A percentile compares a stretch with the other conserved stretches of the same genome.
These are phyloP conservation scores for Proteles cristata DNA, from an alignment of 2,113 vertebrate species.

Conservation along the genomic window DNA sequence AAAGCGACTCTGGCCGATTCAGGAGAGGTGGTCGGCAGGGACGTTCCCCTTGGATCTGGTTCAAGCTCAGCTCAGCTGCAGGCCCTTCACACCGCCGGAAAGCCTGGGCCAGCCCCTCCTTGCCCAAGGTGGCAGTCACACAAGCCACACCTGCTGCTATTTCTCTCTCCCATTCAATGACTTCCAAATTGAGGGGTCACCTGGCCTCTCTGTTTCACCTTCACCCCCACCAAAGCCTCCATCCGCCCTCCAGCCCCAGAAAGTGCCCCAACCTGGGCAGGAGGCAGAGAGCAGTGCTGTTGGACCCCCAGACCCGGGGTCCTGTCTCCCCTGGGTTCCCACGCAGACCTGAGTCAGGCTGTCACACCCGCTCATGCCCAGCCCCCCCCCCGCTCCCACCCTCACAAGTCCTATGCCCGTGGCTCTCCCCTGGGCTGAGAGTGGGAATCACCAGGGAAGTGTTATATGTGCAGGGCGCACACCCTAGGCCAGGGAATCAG, in stretches of 20 bases:
- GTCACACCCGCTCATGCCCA: neutral
- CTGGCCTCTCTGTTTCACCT: neutral
- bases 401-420: rapidly evolving
- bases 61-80: neutral
- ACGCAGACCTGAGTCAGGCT: neutral
- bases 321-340: neutral
- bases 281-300: rapidly evolving
- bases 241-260: neutral
- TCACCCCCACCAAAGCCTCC: neutral
- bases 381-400: rapidly evolving
- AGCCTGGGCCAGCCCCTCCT: neutral
- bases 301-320: rapidly evolving
- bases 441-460: neutral
- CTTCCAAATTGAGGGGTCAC: neutral
- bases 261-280: neutral
- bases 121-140: neutral
- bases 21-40: too few relatives aligned
- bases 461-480: neutral
- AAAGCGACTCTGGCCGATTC: neutral
- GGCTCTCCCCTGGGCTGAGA: too few relatives aligned
- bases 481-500: neutral
- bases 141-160: neutral
- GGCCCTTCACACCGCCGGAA: too few relatives aligned
- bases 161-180: neutral
- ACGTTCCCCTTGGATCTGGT: neutral